Evolutionary conservation across 1,140 invertebrate species (phyloP).

Genomic region (Leptinotarsa defecta): DNA sequence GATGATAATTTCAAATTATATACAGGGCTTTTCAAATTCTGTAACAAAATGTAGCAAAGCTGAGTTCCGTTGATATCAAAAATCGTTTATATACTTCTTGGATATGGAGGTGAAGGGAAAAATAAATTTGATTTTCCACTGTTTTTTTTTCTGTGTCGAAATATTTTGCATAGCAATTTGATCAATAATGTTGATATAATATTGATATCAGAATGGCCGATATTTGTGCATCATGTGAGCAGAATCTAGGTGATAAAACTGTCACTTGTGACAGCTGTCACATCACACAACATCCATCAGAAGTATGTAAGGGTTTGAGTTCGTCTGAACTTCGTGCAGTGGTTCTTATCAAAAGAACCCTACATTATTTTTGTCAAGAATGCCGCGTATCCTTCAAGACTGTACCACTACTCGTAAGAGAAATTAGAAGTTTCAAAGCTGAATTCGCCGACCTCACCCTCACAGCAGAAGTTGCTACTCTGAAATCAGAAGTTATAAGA

Average conservation of each 20-base stretch:
- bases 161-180: too few relatives aligned
- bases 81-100: too few relatives aligned
- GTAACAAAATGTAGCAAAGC: too few relatives aligned
- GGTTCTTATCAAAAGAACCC: not conserved
- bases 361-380: not conserved
- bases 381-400: not conserved
- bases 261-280: not conserved
- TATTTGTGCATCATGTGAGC: not conserved
- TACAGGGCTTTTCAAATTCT: too few relatives aligned
- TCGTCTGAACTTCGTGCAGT: not conserved
- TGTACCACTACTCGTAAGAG: not conserved
- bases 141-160: too few relatives aligned
- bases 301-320: not conserved
- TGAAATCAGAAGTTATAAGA: not conserved
- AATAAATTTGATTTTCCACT: too few relatives aligned
- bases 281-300: not conserved
- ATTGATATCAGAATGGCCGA: too few relatives aligned
- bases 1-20: too few relatives aligned
- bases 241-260: not conserved
- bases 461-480: not conserved
- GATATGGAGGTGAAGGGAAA: too few relatives aligned
- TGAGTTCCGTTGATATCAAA: too few relatives aligned
- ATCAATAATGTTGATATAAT: too few relatives aligned
- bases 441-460: not conserved
- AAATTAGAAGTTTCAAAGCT: not conserved